Evolutionary conservation across 2,113 vertebrate genomes (phyloP).

Genomic region (Eptatretus burgeri): DNA sequence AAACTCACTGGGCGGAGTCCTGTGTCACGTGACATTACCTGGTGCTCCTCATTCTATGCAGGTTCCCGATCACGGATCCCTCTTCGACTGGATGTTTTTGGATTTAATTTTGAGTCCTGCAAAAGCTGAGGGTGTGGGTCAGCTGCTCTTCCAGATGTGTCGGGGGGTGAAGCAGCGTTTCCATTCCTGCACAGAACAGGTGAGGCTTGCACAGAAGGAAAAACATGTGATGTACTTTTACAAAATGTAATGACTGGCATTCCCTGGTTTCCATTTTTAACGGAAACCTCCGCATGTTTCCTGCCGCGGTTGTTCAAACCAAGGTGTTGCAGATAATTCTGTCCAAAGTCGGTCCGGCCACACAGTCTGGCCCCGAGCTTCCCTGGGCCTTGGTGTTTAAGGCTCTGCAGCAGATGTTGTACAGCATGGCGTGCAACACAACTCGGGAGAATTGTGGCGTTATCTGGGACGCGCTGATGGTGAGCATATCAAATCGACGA

Average conservation of each 20-base stretch:
- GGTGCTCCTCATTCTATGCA: conserved; percentile 15
- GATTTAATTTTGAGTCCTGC: conserved; percentile 35
- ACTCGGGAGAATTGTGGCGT: conserved; percentile 37
- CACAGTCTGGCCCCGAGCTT: conserved; percentile 19
- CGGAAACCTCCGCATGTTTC: no score
- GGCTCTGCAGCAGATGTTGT: conserved; percentile 35
- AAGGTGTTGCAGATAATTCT: conserved; percentile 41
- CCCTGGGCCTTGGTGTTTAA: conserved; percentile 39
- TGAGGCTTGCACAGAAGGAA: conserved; percentile 14
- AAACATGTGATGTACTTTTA: no score
- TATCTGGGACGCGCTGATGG: conserved; percentile 49
- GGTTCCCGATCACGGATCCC: conserved; percentile 41
- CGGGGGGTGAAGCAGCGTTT: conserved; percentile 74
- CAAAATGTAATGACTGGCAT: no score
- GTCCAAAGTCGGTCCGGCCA: conserved; percentile 40
- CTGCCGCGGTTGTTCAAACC: background rate
- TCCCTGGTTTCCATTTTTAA: no score
- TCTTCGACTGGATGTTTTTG: conserved; percentile 44
- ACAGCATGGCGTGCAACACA: conserved; percentile 25
- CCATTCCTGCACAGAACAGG: conserved; percentile 44
- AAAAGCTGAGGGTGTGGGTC: conserved; percentile 53
- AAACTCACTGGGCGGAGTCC: no score
- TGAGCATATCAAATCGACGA: conserved; percentile 11
- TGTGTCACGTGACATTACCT: no score
- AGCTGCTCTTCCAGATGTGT: conserved; percentile 75